Evolutionary conservation across 2,113 vertebrate species (phyloP).

Genomic region (Nibea coibor): DNA sequence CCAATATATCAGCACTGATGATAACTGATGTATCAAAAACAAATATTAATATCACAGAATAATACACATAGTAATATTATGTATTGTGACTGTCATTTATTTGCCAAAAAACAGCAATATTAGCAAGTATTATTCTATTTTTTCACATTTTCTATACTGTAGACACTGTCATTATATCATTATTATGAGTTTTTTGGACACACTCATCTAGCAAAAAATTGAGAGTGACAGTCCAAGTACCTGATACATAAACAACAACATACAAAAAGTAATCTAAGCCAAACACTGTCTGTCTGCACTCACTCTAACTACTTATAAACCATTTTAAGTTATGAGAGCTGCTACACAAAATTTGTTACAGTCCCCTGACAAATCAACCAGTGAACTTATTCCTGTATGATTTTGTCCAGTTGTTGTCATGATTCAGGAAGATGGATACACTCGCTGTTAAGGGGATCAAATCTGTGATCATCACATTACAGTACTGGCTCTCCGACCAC

Average conservation of each 20-base stretch:
- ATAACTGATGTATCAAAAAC: no score
- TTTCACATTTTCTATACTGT: no score
- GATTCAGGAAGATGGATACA: slow-evolving; percentile 12
- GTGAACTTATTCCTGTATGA: background rate
- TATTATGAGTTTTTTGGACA: no score
- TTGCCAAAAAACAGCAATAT: no score
- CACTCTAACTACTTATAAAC: background rate
- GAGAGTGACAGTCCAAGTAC: background rate
- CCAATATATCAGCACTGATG: no score
- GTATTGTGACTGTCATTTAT: no score
- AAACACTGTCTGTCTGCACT: background rate
- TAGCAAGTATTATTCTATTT: no score
- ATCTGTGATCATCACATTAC: slow-evolving; percentile 3
- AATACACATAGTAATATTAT: no score
- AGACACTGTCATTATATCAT: no score
- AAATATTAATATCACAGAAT: no score
- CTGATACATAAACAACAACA: background rate
- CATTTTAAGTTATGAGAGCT: background rate
- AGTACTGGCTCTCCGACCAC: background rate
- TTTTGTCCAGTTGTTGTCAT: background rate
- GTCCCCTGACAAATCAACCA: background rate
- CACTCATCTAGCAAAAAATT: no score
- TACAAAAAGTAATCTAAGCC: background rate
- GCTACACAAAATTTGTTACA: background rate
- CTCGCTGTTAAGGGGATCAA: background rate